Evolutionary conservation across 2,888 invertebrate species (phyloP).

Genomic region (Buathra laborator): DNA sequence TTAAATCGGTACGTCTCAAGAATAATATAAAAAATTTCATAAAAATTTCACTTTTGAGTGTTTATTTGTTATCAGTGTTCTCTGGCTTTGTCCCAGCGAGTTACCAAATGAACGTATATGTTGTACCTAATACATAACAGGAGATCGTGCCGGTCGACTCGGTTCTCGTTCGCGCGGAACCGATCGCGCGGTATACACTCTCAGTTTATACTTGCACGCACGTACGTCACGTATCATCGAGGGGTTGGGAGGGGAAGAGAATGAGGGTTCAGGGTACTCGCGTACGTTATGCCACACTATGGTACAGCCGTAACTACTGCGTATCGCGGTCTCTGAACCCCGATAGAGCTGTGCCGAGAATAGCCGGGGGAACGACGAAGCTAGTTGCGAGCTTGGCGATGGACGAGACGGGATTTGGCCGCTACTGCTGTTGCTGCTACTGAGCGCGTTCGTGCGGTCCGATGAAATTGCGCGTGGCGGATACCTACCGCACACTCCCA

Average conservation of each 20-base stretch:
- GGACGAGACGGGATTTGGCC: constrained; percentile 44
- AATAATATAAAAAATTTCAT: neutral
- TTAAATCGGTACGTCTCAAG: no score
- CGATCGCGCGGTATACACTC: constrained; percentile 50
- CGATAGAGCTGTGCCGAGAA: constrained; percentile 60
- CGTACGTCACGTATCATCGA: constrained; percentile 63
- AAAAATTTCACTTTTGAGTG: neutral
- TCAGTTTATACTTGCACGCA: constrained; percentile 39
- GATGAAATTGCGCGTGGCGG: constrained; percentile 72
- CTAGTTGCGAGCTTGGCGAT: constrained; percentile 45
- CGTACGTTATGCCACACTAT: constrained; percentile 58
- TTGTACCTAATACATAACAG: constrained; percentile 50
- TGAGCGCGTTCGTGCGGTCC: constrained; percentile 62
- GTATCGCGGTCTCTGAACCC: constrained; percentile 62
- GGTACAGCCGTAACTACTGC: constrained; percentile 55
- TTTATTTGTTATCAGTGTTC: neutral
- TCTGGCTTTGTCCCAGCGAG: constrained; percentile 9
- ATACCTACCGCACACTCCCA: constrained; percentile 66
- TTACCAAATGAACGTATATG: constrained; percentile 8
- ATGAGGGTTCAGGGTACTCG: constrained; percentile 26
- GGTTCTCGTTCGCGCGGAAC: constrained; percentile 60
- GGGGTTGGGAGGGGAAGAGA: constrained; percentile 20
- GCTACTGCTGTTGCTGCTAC: constrained; percentile 34
- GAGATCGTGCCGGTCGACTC: constrained; percentile 62
- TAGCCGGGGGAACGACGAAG: constrained; percentile 53